Base-by-base conservation (phyloP, 1,140 invertebrate genomes). In the Saccostrea echinata region DNA sequence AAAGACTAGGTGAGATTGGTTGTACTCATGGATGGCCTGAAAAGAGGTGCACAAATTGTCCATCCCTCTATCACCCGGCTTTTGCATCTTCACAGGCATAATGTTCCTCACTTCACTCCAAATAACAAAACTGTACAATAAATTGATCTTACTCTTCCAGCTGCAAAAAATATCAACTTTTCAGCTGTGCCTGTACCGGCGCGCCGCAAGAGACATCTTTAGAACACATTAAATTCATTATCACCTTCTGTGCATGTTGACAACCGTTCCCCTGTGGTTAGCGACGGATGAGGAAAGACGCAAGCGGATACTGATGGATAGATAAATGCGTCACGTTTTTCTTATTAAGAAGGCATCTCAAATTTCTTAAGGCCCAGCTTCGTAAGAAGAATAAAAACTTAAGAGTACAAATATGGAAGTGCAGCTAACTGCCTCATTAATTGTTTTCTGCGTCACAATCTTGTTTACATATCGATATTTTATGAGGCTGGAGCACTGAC, bases 21-120 rank as follows among this genome's bases (percentile, higher is more conserved):
- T 92, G 84, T 93, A 93, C 61, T 92, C 88, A 88, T 93, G 93
- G 12, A 92, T 92, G 55, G 93, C 91, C 64, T 92, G 91, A 87
- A 93, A 93, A 35, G 93, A 92, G 76, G 92, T 92, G 52, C 90
- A 71, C 30, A 83, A 35, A 53, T 83, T 83, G 21, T 83, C 35
- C 24, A 83, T 27, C 51, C 35, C 81, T 24, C 35, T 51, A 24
- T 83, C 81, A 83, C 81, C 43, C n/a, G 81, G 13, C 30, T 24
- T 83, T 18, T 51, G 81, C 81, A 83, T 83, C 43, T 83, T 83
- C 11, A 83, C 51, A 9, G 81, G 81, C 81, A 83, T 83, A n/a
- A 21, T 83, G 43, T 76, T 16, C 27, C 13, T 27, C 30, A 30
- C n/a, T 68, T 11, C 64, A 68, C 64, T 64, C 18, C 18, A n/a